Evolutionary conservation across 2,888 invertebrate species (phyloP).

Genomic region (Perizoma flavofasciatum): DNA sequence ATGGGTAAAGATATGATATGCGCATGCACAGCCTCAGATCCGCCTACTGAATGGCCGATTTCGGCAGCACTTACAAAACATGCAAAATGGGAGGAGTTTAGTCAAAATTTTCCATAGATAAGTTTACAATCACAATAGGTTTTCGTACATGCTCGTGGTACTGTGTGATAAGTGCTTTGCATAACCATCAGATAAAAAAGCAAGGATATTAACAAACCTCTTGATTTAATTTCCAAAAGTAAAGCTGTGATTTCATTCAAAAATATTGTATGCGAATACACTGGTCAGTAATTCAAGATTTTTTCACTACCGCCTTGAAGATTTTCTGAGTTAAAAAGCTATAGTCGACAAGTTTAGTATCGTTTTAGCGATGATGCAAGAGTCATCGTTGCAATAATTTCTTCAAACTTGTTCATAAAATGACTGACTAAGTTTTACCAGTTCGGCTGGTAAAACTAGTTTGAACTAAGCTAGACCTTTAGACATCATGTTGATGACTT

Average conservation of each 20-base stretch:
- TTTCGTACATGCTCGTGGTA: slow-evolving; percentile 9
- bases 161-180: slow-evolving; percentile 5
- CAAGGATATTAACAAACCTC: slow-evolving; percentile 1
- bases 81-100: slow-evolving; percentile 12
- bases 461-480: slow-evolving; percentile 11
- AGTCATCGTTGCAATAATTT: slow-evolving; percentile 13
- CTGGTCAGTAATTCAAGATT: too few relatives aligned
- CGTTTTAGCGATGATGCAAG: slow-evolving; percentile 15
- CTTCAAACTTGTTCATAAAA: slow-evolving; percentile 17
- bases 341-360: neutral
- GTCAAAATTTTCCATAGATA: slow-evolving; percentile 19
- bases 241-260: too few relatives aligned
- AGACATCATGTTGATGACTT: neutral
- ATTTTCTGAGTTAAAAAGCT: neutral
- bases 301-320: too few relatives aligned
- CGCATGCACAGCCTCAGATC: slow-evolving; percentile 45
- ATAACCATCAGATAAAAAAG: slow-evolving; percentile 19
- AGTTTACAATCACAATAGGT: slow-evolving; percentile 21
- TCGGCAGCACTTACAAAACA: slow-evolving; percentile 58
- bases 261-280: too few relatives aligned
- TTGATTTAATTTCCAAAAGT: neutral
- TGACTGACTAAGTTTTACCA: slow-evolving; percentile 13
- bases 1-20: slow-evolving; percentile 53
- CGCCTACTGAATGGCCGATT: slow-evolving; percentile 64
- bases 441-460: slow-evolving; percentile 21